Evolutionary conservation across 2,888 invertebrate species (phyloP).

Genomic region (Lithophane semibrunnea): DNA sequence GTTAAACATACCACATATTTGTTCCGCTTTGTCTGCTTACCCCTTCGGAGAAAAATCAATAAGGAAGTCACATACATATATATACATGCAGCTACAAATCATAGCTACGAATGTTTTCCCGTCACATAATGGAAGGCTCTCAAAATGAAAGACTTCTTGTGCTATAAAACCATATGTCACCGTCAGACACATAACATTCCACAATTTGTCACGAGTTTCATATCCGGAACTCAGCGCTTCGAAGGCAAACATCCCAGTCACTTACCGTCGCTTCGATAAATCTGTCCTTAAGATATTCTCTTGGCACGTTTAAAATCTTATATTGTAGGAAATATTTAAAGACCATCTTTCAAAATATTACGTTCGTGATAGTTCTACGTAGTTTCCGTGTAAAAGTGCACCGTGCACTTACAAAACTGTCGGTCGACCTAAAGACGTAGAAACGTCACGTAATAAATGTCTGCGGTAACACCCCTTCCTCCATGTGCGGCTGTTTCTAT

Average conservation of each 20-base stretch:
- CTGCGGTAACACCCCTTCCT: constrained; percentile 52
- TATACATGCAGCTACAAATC: constrained; percentile 37
- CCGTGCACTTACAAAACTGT: constrained; percentile 46
- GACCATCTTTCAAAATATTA: constrained; percentile 35
- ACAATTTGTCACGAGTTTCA: constrained; percentile 68
- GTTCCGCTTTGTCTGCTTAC: constrained; percentile 54
- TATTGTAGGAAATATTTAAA: constrained; percentile 37
- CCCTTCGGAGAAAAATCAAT: constrained; percentile 54
- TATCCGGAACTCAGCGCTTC: constrained; percentile 64
- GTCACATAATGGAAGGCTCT: constrained; percentile 59
- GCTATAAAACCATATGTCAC: constrained; percentile 64
- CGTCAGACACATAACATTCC: constrained; percentile 66
- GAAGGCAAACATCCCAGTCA: constrained; percentile 68
- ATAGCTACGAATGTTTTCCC: constrained; percentile 46
- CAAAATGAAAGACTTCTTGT: constrained; percentile 61
- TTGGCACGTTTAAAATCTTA: constrained; percentile 35
- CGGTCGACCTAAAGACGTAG: constrained; percentile 43
- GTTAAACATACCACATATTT: constrained; percentile 55
- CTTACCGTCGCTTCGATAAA: constrained; percentile 59
- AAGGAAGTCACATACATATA: constrained; percentile 30
- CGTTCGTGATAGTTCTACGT: constrained; percentile 19
- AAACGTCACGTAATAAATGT: constrained; percentile 57
- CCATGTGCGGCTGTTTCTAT: constrained; percentile 41
- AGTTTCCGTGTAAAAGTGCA: constrained; percentile 26
- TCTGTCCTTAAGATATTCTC: constrained; percentile 58